Conservation (phyloP, 2,797 vertebrate genomes). For the Argentina silus region DNA sequence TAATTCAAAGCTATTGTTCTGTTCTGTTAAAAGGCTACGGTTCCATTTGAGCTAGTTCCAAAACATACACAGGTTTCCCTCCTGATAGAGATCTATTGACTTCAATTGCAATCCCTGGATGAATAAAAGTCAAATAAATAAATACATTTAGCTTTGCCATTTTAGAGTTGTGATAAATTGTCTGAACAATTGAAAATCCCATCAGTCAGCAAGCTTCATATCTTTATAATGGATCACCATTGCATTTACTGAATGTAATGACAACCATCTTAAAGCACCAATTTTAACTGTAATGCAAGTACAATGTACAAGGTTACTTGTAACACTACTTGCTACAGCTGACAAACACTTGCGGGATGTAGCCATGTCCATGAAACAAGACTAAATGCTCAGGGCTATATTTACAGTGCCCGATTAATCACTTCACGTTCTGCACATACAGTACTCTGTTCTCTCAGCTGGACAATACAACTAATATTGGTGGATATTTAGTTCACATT, state of each 20-base stretch:
- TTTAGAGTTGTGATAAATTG: no score
- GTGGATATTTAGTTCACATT: not conserved
- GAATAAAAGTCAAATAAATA: no score
- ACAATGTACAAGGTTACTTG: not conserved
- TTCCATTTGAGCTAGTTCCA: no score
- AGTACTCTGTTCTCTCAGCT: not conserved
- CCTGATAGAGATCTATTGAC: no score
- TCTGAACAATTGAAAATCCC: not conserved
- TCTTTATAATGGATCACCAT: not conserved
- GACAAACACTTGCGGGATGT: not conserved
- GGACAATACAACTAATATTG: conserved; percentile 39
- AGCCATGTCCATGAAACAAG: not conserved
- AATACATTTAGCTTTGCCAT: no score
- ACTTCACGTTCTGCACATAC: not conserved
- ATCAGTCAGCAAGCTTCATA: not conserved
- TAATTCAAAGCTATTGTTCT: not conserved
- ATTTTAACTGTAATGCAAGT: not conserved
- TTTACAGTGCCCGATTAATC: not conserved
- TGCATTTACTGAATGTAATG: not conserved
- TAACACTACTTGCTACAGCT: not conserved
- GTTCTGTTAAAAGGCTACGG: no score
- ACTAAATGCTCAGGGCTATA: not conserved
- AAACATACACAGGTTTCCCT: no score
- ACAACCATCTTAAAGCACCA: not conserved
- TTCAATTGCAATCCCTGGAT: no score